Evolutionary conservation across 2,113 vertebrate genomes (phyloP).

Genomic region (Aptenodytes forsteri): DNA sequence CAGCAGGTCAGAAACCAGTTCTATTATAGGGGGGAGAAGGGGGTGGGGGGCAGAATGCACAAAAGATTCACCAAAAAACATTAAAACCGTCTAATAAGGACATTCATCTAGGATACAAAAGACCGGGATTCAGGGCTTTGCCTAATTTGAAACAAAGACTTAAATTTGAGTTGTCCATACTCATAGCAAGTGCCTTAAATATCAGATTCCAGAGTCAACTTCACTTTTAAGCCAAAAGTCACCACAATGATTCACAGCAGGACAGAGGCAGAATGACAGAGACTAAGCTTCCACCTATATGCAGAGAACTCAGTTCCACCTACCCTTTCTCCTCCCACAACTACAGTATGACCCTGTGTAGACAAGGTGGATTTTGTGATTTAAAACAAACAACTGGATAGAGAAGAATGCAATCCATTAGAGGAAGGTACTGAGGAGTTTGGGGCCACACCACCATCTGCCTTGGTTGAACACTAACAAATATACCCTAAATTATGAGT

Average conservation of each 20-base stretch:
- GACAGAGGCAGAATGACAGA: neutral
- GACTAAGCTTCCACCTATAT: neutral
- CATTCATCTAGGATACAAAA: neutral
- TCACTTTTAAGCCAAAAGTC: neutral
- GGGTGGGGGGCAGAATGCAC: no score
- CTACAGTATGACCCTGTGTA: neutral
- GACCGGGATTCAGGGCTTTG: neutral
- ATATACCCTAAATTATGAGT: fast-evolving
- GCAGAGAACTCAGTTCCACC: neutral
- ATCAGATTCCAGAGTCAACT: neutral
- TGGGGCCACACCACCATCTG: neutral
- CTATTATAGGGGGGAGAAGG: fast-evolving
- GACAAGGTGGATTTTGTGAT: neutral
- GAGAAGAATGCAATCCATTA: neutral
- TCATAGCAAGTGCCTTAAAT: neutral
- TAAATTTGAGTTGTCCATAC: neutral
- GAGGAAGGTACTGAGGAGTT: neutral
- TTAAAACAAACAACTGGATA: neutral
- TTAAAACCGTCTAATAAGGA: neutral
- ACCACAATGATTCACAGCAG: fast-evolving
- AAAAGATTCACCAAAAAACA: neutral
- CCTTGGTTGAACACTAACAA: neutral
- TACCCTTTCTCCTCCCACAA: neutral
- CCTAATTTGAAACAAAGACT: neutral
- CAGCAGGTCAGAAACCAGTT: neutral